Conservation (phyloP, 2,113 vertebrate genomes). For the Corythoichthys intestinalis region DNA sequence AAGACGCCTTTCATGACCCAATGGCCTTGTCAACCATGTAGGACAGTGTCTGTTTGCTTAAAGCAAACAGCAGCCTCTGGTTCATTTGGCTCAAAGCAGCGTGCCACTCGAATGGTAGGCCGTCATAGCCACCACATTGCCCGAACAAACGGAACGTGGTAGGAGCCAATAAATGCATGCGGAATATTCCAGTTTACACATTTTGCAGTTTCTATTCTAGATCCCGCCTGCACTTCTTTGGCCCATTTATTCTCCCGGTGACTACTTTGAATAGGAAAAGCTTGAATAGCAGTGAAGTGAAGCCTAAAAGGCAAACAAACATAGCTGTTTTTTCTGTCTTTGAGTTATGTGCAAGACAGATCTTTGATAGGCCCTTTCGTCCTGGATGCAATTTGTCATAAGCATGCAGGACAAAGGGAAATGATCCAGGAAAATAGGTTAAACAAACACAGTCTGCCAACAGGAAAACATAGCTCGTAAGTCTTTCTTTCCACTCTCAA, state of each 20-base stretch:
- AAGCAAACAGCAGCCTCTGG: constrained; percentile 68
- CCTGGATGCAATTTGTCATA: constrained; percentile 4
- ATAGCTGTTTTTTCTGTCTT: constrained; percentile 10
- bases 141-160: constrained; percentile 57
- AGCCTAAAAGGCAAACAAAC: constrained; percentile 29
- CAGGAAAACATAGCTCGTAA: constrained; percentile 8
- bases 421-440: neutral
- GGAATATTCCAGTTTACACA: constrained; percentile 40
- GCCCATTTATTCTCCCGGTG: constrained; percentile 38
- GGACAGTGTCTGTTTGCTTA: constrained; percentile 65
- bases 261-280: constrained; percentile 31
- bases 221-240: constrained; percentile 35
- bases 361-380: neutral
- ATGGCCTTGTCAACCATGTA: constrained; percentile 36
- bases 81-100: constrained; percentile 58
- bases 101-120: constrained; percentile 51
- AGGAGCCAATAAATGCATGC: constrained; percentile 43
- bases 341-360: neutral
- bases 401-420: neutral
- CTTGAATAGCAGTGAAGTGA: constrained; percentile 38
- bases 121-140: constrained; percentile 22
- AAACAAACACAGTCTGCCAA: constrained; percentile 9
- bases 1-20: constrained; percentile 46
- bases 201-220: constrained; percentile 31
- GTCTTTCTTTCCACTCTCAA: neutral